A percentile compares a stretch with the other conserved stretches of the same genome.
phyloP scores from a whole-genome alignment of 2,888 invertebrate species.

The Seladonia tumulorum region DNA sequence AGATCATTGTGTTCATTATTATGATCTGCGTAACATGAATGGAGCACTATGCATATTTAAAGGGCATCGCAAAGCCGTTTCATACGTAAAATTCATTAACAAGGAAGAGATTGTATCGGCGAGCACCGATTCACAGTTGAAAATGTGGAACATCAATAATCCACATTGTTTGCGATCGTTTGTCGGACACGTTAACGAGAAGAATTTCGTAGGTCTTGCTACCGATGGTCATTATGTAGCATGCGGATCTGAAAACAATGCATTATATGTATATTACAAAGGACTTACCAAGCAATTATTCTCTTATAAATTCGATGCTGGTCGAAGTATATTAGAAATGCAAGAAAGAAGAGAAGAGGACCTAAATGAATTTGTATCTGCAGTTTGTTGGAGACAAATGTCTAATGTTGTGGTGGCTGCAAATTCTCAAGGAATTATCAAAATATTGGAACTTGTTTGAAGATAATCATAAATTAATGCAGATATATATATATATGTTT shows the following conservation, averaged over 20 bases:
- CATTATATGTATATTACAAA: conserved; percentile 96
- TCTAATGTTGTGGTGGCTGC: conserved; percentile 95
- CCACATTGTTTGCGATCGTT: conserved; percentile 93
- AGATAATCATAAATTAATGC: conserved; percentile 25
- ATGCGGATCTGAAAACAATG: conserved; percentile 97
- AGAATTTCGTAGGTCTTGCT: conserved; percentile 97
- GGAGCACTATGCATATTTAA: conserved; percentile 93
- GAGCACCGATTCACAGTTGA: conserved; percentile 95
- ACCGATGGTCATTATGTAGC: conserved; percentile 97
- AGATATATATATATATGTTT: not conserved
- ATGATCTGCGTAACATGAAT: conserved; percentile 94
- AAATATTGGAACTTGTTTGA: conserved; percentile 92
- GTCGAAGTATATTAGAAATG: conserved; percentile 89
- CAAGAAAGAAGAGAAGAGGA: conserved; percentile 93
- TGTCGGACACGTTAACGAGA: conserved; percentile 96
- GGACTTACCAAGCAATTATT: conserved; percentile 94
- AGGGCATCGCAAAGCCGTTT: conserved; percentile 97
- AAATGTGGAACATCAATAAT: conserved; percentile 94
- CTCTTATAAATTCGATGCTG: conserved; percentile 94
- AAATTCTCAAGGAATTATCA: conserved; percentile 97
- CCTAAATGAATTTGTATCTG: conserved; percentile 96
- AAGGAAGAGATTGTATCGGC: conserved; percentile 95
- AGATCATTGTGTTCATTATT: conserved; percentile 98
- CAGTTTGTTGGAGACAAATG: conserved; percentile 96
- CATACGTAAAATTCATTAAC: conserved; percentile 96